Base-by-base conservation (phyloP, 1,140 invertebrate species). In the Drosophila watanabei region DNA sequence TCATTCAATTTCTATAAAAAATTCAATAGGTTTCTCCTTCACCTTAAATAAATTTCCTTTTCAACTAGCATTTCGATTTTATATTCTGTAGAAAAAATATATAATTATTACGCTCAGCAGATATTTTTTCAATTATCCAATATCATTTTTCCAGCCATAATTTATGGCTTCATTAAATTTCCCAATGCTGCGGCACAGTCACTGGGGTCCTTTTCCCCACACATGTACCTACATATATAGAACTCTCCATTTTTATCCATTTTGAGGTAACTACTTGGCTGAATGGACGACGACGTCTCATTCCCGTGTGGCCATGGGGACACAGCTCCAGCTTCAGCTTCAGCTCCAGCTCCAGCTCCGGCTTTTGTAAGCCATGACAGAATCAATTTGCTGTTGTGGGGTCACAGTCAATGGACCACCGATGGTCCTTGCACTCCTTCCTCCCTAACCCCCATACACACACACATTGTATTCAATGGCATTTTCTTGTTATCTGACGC, bases 401-500 rank as follows among this genome's bases (percentile, higher is more conserved):
- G 62, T 64, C 65, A 75, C 66, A 72, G 70, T 69, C 65, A 82
- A 76, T 60, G 56, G 57, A 57, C 57, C 58, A 45, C 18, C 48
- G 52, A 57, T 39, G 46, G 45, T 61, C 68, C 46, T 75, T 61
- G 49, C 37, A 54, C 60, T 65, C 61, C 32, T n/a, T 45, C 32
- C 14, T 45, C 18, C 48, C 48, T 28, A 28, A 2, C 33, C 51
- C 37, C 43, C 75, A 51, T 20, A 46, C 35, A 18, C n/a, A 49
- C n/a, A 49, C 39, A 76, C 76, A 69, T 66, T 68, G 69, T 80
- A 69, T 75, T 89, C 61, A 71, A 87, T 86, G 75, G 83, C 58
- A 87, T 87, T 87, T 87, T 66, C 75, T 64, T 72, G 83, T 87
- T 86, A 87, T 86, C 83, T 87, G 61, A 49, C 52, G 66, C 52